phyloP scores from a whole-genome alignment of 2,113 vertebrate genomes.

The Scartelaos histophorus region DNA sequence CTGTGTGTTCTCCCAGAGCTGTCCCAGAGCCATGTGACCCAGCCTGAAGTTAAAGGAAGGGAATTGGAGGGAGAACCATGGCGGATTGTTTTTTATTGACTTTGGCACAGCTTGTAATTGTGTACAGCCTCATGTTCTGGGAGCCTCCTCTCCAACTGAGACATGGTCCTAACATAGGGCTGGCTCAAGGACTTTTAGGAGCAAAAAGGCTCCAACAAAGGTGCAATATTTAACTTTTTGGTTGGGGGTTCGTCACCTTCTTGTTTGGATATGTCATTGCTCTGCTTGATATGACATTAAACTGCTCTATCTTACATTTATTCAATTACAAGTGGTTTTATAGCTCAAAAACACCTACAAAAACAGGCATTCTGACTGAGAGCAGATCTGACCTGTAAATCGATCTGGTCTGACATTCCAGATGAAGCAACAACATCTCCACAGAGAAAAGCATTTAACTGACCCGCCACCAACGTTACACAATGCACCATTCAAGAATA shows the following conservation, averaged over 20 bases:
- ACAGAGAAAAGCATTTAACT: no score
- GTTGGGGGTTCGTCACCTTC: background rate
- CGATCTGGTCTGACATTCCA: no score
- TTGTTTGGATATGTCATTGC: no score
- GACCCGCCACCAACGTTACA: no score
- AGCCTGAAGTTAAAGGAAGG: constrained; percentile 10
- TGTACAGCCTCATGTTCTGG: constrained; percentile 43
- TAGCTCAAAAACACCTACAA: no score
- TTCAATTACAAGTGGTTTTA: no score
- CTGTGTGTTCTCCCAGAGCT: background rate
- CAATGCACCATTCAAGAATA: no score
- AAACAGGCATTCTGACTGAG: no score
- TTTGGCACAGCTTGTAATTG: constrained; percentile 52
- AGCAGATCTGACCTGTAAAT: no score
- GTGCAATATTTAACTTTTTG: background rate
- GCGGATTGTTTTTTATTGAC: constrained; percentile 57
- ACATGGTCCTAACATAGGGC: constrained; percentile 41
- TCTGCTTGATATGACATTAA: no score
- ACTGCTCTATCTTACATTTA: no score
- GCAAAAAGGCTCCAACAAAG: constrained; percentile 11
- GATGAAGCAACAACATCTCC: no score
- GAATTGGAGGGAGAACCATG: constrained; percentile 31
- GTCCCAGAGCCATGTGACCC: background rate
- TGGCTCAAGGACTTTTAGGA: constrained; percentile 19
- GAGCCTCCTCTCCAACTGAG: constrained; percentile 41